A percentile compares a stretch with the other conserved stretches of the same genome.
These are phyloP conservation scores for Brachypodius melanocephalos DNA, from an alignment of 2,113 vertebrate genomes.

Conservation along the genomic window DNA sequence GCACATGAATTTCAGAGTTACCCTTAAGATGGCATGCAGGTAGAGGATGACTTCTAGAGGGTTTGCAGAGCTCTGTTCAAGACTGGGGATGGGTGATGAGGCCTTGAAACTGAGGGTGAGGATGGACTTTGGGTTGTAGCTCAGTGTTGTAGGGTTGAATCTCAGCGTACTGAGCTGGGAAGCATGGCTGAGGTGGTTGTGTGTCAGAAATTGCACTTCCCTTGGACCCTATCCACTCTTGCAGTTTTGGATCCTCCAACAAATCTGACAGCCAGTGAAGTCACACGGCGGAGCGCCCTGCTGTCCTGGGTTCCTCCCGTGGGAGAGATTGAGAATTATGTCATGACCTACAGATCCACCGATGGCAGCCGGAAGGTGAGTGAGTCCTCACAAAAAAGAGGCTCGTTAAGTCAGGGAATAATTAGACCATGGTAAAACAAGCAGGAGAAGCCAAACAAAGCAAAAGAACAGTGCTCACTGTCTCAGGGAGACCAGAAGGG, in stretches of 20 bases:
- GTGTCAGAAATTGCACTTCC: not conserved
- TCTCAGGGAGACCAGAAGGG: not conserved
- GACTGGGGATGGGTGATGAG: not conserved
- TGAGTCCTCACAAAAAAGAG: not conserved
- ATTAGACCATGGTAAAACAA: not conserved
- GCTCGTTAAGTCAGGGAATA: not conserved
- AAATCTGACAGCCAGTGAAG: constrained; percentile 91
- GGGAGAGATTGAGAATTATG: constrained; percentile 92
- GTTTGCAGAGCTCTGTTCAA: not conserved
- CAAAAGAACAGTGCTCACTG: fast-evolving
- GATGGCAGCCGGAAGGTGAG: constrained; percentile 90
- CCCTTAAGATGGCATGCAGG: not conserved
- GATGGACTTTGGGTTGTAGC: not conserved
- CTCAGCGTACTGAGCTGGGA: not conserved
- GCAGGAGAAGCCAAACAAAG: not conserved
- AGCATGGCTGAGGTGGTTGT: not conserved
- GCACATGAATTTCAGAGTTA: not conserved
- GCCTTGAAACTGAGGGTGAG: not conserved
- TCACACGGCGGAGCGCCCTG: constrained; percentile 89
- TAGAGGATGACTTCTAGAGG: not conserved
- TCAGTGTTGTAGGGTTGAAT: not conserved
- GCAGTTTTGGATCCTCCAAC: constrained; percentile 90
- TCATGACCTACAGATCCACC: constrained; percentile 87
- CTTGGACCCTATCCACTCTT: not conserved
- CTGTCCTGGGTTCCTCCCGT: constrained; percentile 92